Evolutionary conservation across 23 tunicate species (phyloP).

Genomic region (Phallusia fumigata): DNA sequence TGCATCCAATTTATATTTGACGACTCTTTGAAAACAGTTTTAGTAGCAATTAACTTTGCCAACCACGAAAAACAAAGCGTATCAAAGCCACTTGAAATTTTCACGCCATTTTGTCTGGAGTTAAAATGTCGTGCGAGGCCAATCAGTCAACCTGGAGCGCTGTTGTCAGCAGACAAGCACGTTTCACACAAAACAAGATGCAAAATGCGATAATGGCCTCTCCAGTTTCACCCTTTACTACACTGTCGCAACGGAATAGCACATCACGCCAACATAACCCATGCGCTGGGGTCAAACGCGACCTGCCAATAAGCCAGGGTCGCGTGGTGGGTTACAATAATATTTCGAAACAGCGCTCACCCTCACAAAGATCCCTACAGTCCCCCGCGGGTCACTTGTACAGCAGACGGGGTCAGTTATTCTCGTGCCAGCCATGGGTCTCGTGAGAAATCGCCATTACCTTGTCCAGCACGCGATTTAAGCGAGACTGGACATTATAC

Average conservation of each 20-base stretch:
- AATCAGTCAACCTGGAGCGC: no score
- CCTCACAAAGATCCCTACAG: background rate
- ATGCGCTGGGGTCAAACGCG: background rate
- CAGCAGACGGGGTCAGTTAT: background rate
- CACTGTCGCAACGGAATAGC: constrained; percentile 1
- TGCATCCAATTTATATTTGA: no score
- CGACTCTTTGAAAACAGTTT: no score
- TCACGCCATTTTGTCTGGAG: no score
- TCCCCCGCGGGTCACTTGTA: background rate
- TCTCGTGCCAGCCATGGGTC: background rate
- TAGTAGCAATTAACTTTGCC: no score
- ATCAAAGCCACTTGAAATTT: no score
- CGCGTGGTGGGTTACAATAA: background rate
- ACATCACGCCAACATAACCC: background rate
- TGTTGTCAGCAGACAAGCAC: no score
- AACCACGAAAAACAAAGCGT: no score
- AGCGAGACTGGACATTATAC: background rate
- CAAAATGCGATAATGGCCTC: background rate
- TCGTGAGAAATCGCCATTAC: background rate
- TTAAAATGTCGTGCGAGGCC: no score
- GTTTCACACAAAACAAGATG: no score
- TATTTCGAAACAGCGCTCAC: no score
- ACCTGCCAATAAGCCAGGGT: background rate
- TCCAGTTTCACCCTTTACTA: background rate
- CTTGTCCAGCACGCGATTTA: background rate